Evolutionary conservation across 2,113 vertebrate species (phyloP).

Genomic region (Octodon degus): DNA sequence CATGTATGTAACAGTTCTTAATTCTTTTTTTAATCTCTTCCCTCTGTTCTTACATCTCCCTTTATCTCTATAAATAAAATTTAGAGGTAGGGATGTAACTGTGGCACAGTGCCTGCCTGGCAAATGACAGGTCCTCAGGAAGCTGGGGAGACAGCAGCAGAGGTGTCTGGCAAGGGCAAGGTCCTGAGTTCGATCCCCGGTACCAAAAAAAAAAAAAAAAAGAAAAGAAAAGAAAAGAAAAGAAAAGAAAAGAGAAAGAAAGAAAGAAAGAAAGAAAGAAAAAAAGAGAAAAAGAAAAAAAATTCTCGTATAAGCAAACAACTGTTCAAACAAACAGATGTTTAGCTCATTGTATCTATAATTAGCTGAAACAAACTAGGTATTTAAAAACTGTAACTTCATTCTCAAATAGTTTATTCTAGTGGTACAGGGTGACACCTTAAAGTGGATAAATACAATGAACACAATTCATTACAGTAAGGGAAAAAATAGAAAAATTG

Average conservation of each 20-base stretch:
- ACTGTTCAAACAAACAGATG: too few species aligned
- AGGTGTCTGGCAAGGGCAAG: too few species aligned
- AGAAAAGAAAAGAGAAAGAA: fast-evolving
- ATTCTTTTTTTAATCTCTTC: neutral
- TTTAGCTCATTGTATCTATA: neutral
- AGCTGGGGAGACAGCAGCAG: too few species aligned
- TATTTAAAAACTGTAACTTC: neutral
- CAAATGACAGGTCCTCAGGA: too few species aligned
- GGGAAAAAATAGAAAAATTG: neutral
- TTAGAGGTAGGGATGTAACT: too few species aligned
- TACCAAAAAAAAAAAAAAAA: too few species aligned
- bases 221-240: too few species aligned
- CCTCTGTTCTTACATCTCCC: neutral
- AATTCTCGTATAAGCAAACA: too few species aligned
- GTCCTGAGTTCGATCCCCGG: too few species aligned
- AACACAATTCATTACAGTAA: neutral
- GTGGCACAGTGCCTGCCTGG: too few species aligned
- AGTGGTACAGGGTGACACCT: neutral
- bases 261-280: too few species aligned
- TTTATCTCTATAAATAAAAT: neutral
- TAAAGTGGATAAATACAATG: neutral
- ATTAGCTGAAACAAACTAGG: neutral
- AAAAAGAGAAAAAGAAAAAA: too few species aligned
- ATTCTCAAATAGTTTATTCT: neutral
- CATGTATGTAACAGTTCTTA: neutral